These are phyloP conservation scores for Camelus bactrianus DNA, from an alignment of 2,113 vertebrate genomes.

Conservation along the genomic window DNA sequence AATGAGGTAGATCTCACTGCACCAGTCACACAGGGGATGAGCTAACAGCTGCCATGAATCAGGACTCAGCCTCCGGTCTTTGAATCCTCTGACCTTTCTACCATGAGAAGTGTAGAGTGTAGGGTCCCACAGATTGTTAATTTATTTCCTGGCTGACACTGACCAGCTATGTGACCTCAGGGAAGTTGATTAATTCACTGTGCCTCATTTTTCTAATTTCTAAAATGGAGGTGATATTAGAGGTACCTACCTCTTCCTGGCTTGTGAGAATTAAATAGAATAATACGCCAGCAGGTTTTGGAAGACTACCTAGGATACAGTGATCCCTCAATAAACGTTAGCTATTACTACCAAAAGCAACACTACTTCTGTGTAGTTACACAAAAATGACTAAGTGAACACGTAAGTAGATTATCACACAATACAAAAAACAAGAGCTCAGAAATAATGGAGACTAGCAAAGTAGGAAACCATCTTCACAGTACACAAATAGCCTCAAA, in stretches of 20 bases:
- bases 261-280: neutral
- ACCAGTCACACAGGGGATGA: neutral
- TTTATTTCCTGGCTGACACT: neutral
- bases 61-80: neutral
- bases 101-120: neutral
- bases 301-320: neutral
- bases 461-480: neutral
- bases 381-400: neutral
- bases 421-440: constrained; percentile 28
- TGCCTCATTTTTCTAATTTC: constrained; percentile 9
- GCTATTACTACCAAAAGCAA: neutral
- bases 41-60: neutral
- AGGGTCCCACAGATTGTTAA: neutral
- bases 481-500: neutral
- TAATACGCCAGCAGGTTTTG: neutral
- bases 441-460: constrained; percentile 9
- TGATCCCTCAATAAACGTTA: neutral
- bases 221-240: neutral
- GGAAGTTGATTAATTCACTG: neutral
- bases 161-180: neutral
- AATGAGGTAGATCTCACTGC: neutral
- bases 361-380: neutral
- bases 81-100: neutral
- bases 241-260: neutral
- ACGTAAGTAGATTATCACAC: neutral